These are phyloP conservation scores for Megaceryle maxima DNA, from an alignment of 2,113 vertebrate genomes.

Conservation along the genomic window DNA sequence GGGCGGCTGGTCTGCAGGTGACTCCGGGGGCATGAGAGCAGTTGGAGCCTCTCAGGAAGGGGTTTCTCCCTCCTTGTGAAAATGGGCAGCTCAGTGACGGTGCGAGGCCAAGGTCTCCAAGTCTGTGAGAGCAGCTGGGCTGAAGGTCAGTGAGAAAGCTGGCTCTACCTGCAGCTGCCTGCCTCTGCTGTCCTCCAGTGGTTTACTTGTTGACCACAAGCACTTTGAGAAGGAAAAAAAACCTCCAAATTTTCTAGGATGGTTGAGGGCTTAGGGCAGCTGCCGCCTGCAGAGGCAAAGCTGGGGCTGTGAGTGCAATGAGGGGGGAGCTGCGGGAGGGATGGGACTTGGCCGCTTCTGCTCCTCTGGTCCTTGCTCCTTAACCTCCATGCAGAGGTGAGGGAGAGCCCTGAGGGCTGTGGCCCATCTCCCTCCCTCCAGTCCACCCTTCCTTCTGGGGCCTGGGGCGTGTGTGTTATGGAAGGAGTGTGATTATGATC, in stretches of 20 bases:
- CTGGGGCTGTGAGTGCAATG: not conserved
- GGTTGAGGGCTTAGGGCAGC: not conserved
- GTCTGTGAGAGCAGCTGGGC: not conserved
- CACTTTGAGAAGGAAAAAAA: not conserved
- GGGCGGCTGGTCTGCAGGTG: rapidly evolving
- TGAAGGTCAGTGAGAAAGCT: not conserved
- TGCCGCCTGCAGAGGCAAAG: not conserved
- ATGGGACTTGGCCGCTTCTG: not conserved
- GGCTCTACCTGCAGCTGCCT: not conserved
- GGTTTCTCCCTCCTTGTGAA: not conserved
- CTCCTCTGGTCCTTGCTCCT: not conserved
- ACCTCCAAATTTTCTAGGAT: not conserved
- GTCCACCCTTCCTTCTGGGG: not conserved
- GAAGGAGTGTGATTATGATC: not conserved
- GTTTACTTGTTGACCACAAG: not conserved
- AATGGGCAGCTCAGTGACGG: not conserved
- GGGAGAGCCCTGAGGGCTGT: not conserved
- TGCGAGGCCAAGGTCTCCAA: rapidly evolving
- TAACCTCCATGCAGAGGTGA: not conserved
- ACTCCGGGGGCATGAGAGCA: rapidly evolving
- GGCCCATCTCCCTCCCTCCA: not conserved
- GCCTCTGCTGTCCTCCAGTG: not conserved
- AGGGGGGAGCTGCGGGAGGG: not conserved
- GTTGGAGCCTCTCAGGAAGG: not conserved
- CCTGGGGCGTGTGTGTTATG: not conserved